Evolutionary conservation across 92 coral and sea anemone species (phyloP).

Genomic region (Palythoa grandiflora): DNA sequence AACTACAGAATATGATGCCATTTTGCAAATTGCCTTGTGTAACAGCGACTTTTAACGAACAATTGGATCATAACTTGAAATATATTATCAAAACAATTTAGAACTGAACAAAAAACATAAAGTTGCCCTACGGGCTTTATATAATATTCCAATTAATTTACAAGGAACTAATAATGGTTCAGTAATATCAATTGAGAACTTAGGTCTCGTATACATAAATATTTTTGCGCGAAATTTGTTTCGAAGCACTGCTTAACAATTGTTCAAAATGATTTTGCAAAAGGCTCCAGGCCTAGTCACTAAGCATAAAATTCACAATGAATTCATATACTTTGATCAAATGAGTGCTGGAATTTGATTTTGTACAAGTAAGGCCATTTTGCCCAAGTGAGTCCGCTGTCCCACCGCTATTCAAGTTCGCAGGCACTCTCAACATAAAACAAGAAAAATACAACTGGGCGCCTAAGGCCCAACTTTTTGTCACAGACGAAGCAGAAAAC

Average conservation of each 20-base stretch:
- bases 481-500: too few relatives aligned
- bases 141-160: not conserved
- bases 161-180: not conserved
- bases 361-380: not conserved
- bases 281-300: constrained; percentile 13
- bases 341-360: not conserved
- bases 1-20: too few relatives aligned
- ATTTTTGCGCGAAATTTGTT: not conserved
- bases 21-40: too few relatives aligned
- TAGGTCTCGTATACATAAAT: constrained; percentile 22
- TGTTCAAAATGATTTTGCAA: not conserved
- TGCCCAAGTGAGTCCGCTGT: not conserved
- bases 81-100: not conserved
- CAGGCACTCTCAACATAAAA: not conserved
- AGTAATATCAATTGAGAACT: constrained; percentile 9
- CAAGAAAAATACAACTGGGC: too few relatives aligned
- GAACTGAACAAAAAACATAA: not conserved
- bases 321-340: constrained; percentile 1
- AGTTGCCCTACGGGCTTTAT: not conserved
- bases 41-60: not conserved
- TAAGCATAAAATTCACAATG: not conserved
- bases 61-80: not conserved
- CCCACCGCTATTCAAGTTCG: not conserved
- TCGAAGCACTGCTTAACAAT: not conserved
- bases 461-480: too few relatives aligned